These are phyloP conservation scores for Phrynocephalus versicolor DNA, from an alignment of 2,113 vertebrate species.

Conservation along the genomic window DNA sequence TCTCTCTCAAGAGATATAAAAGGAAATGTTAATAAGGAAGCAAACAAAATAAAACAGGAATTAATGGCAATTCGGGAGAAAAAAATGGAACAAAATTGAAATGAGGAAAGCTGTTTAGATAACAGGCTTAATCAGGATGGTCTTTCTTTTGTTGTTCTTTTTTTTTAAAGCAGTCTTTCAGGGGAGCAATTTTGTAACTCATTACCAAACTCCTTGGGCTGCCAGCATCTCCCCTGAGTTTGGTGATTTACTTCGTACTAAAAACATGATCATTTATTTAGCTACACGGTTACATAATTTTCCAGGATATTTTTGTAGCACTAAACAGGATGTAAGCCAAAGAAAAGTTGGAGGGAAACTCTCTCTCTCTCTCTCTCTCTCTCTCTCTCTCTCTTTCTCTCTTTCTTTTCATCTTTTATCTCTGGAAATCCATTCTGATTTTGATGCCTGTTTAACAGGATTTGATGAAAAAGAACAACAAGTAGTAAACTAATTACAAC, in stretches of 20 bases:
- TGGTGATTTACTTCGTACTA: neutral
- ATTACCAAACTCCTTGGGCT: conserved; percentile 4
- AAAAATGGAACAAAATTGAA: neutral
- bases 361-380: neutral
- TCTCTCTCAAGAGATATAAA: neutral
- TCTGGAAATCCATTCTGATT: conserved; percentile 65
- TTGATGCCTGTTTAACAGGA: conserved; percentile 66
- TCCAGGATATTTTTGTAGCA: conserved; percentile 6
- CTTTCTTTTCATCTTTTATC: conserved; percentile 29
- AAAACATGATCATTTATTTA: conserved; percentile 31
- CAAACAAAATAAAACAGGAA: neutral
- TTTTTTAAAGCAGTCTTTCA: neutral
- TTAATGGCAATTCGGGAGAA: neutral
- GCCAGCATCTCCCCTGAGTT: neutral
- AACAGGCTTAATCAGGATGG: neutral
- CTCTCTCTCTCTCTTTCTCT: neutral
- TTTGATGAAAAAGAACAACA: conserved; percentile 62
- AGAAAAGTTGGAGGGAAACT: neutral
- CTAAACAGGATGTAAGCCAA: neutral
- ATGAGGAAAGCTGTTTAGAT: neutral
- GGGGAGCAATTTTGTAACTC: neutral
- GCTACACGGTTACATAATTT: conserved; percentile 22
- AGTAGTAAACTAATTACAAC: conserved; percentile 72
- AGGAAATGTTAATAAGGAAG: neutral
- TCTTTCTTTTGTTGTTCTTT: neutral